phyloP scores from a whole-genome alignment of 1,140 invertebrate species.

The Ips typographus region DNA sequence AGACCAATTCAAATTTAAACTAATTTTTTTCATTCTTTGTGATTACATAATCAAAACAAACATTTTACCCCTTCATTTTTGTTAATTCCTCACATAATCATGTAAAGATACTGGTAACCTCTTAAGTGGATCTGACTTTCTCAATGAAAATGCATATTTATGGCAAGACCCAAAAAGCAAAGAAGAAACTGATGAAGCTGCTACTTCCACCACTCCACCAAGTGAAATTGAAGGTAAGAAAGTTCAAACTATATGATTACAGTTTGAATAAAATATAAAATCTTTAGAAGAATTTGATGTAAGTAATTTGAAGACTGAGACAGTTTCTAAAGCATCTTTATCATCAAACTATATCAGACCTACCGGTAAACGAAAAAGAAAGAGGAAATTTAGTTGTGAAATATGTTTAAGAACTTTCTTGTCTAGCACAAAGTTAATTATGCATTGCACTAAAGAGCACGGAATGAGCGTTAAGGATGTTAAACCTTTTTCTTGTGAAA shows the following conservation, averaged over 20 bases:
- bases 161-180: not conserved
- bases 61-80: too few relatives aligned
- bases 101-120: too few relatives aligned
- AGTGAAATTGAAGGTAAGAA: too few relatives aligned
- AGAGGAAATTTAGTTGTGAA: constrained; percentile 35
- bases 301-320: not conserved
- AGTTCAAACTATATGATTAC: not conserved
- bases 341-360: too few relatives aligned
- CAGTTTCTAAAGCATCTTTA: too few relatives aligned
- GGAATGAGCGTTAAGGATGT: constrained; percentile 53
- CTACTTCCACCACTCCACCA: too few relatives aligned
- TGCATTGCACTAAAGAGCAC: constrained; percentile 55
- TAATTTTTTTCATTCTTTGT: too few relatives aligned
- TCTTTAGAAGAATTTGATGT: not conserved
- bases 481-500: constrained; percentile 55
- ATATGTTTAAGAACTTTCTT: constrained; percentile 30
- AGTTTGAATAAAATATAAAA: not conserved
- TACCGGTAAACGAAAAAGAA: constrained; percentile 8
- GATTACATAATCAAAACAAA: too few relatives aligned
- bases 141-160: too few relatives aligned
- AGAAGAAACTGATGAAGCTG: constrained; percentile 2
- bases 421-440: constrained; percentile 35
- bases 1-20: too few relatives aligned
- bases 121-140: too few relatives aligned
- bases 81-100: too few relatives aligned